Base-by-base conservation (phyloP, 2,888 invertebrate species). In the Apamea monoglypha region DNA sequence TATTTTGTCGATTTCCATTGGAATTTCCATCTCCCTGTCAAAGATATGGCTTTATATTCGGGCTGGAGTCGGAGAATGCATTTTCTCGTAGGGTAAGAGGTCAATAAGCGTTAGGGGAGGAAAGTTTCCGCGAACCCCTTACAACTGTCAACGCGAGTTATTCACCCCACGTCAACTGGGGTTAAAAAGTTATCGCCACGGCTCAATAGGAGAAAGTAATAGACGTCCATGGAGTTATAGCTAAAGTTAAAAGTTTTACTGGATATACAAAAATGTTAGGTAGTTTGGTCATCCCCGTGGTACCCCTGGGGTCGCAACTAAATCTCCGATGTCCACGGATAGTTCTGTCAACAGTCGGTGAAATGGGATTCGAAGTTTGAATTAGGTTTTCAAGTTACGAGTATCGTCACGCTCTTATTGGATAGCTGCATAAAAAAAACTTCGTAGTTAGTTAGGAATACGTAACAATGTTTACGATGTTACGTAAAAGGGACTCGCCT, bases 141-240 rank as follows among this genome's bases (percentile, higher is more conserved):
- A 92, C 91, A 94, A 95, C 94, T 95, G 96, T 96, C 96, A 95
- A 92, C 93, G 91, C 91, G 91, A 94, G 94, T 95, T 95, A 94
- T 95, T 95, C 95, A 94, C 95, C 95, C 95, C 91, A 93, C 92
- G 93, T 95, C 95, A 94, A 93, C 93, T 92, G 92, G 95, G 95
- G 95, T 95, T 95, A 94, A 95, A 93, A 95, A 95, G 94, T 95
- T 95, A 95, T 95, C 94, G 93, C 91, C 91, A 82, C 85, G 90
- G 89, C 92, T 94, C 93, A 92, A 93, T 93, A 91, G 92, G 91
- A 94, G 93, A 92, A 95, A 93, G 94, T 92, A 94, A 95, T 95
- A 95, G 94, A 94, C 90, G 92, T 92, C 91, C 90, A 92, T 91
- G 89, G 89, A 92, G 88, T 89, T 89, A 89, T 86, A 86, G 93